Evolutionary conservation across 2,113 vertebrate species (phyloP).

Genomic region (Onychostoma macrolepis): DNA sequence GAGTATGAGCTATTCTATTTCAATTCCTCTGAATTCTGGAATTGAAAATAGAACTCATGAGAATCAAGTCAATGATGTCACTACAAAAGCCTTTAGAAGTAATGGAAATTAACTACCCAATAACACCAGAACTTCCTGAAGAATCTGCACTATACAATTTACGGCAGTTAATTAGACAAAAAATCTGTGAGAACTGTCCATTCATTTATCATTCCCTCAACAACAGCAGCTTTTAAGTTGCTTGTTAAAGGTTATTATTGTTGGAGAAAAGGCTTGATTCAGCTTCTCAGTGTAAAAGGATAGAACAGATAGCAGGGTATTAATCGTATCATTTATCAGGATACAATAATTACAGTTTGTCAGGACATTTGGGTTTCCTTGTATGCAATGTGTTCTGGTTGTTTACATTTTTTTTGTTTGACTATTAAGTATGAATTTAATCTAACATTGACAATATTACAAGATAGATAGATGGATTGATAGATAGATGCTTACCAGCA

Average conservation of each 20-base stretch:
- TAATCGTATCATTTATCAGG: background rate
- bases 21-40: constrained; percentile 31
- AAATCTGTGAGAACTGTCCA: background rate
- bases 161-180: background rate
- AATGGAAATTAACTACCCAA: constrained; percentile 19
- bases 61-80: background rate
- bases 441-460: background rate
- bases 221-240: background rate
- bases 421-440: background rate
- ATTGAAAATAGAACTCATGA: constrained; percentile 47
- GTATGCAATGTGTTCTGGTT: background rate
- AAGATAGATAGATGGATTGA: background rate
- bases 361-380: background rate
- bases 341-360: background rate
- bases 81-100: constrained; percentile 11
- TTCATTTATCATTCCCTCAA: background rate
- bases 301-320: background rate
- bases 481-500: constrained; percentile 75
- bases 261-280: background rate
- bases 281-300: background rate
- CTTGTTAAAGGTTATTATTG: background rate
- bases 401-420: background rate
- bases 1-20: constrained; percentile 46
- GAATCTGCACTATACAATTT: background rate
- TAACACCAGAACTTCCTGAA: constrained; percentile 10